A percentile compares a stretch with the other conserved stretches of the same genome.
Conservation (phyloP, 2,113 vertebrate species). For the Phodopus roborovskii region DNA sequence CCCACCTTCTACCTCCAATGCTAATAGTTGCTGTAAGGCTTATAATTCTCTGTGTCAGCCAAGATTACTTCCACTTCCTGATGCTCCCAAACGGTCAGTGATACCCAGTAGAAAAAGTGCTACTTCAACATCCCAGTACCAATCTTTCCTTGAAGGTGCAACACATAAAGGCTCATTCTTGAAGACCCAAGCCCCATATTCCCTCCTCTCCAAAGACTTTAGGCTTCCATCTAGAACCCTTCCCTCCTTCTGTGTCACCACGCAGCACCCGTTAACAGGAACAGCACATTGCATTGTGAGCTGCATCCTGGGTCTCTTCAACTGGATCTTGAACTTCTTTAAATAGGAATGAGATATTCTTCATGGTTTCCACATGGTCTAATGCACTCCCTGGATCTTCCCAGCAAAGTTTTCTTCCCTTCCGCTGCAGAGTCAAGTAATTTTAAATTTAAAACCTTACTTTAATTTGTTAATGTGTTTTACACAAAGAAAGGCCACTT, state of each 20-base stretch:
- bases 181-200: not conserved
- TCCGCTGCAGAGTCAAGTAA: not conserved
- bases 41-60: not conserved
- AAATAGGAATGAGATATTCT: not conserved
- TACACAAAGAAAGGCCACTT: not conserved
- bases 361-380: not conserved
- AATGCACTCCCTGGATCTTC: not conserved
- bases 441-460: constrained; percentile 16
- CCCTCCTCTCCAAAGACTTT: not conserved
- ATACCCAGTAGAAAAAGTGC: not conserved
- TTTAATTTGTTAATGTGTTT: constrained; percentile 36
- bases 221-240: not conserved
- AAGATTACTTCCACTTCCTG: not conserved
- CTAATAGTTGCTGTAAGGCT: not conserved
- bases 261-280: not conserved
- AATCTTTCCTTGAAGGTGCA: not conserved
- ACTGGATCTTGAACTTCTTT: not conserved
- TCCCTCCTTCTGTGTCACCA: not conserved
- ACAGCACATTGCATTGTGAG: not conserved
- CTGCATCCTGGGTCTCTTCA: not conserved
- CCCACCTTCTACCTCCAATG: not conserved
- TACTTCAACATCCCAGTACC: not conserved
- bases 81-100: not conserved
- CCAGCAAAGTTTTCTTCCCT: not conserved
- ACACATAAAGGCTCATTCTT: not conserved